These are phyloP conservation scores for Spongia lamella DNA, from an alignment of 37 sponge, comb jelly and placozoan genomes.

Conservation along the genomic window DNA sequence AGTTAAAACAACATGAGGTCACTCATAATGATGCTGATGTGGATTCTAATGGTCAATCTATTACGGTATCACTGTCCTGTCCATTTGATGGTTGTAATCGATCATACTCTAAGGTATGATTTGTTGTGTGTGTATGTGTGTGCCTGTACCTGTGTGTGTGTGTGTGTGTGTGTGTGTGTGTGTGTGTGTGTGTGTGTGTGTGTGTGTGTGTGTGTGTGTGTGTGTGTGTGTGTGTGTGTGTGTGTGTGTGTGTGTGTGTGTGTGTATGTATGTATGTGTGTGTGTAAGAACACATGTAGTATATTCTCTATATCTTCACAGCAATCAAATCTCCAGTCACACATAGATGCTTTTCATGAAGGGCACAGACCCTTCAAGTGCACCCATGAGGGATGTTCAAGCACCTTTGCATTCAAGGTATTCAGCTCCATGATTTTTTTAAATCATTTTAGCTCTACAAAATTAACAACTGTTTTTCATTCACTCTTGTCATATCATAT, in stretches of 20 bases:
- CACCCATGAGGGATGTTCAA: constrained; percentile 44
- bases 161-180: not conserved
- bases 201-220: constrained; percentile 11
- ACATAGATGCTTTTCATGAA: constrained; percentile 56
- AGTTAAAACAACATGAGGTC: no score
- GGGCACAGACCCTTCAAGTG: constrained; percentile 56
- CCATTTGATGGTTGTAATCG: no score
- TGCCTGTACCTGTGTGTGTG: no score
- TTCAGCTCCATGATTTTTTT: no score
- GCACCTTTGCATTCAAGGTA: constrained; percentile 67
- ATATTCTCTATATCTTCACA: not conserved
- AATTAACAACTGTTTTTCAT: not conserved
- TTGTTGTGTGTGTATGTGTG: no score
- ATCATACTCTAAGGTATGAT: no score
- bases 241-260: constrained; percentile 37
- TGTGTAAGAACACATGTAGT: not conserved
- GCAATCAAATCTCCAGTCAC: constrained; percentile 63
- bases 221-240: constrained; percentile 32
- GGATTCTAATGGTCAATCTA: no score
- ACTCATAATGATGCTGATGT: no score
- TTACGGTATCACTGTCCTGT: no score
- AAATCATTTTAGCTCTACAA: not conserved
- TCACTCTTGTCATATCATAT: not conserved
- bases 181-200: constrained; percentile 4
- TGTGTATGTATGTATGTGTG: not conserved